phyloP scores from a whole-genome alignment of 2,888 invertebrate genomes.

The Thymelicus acteon region DNA sequence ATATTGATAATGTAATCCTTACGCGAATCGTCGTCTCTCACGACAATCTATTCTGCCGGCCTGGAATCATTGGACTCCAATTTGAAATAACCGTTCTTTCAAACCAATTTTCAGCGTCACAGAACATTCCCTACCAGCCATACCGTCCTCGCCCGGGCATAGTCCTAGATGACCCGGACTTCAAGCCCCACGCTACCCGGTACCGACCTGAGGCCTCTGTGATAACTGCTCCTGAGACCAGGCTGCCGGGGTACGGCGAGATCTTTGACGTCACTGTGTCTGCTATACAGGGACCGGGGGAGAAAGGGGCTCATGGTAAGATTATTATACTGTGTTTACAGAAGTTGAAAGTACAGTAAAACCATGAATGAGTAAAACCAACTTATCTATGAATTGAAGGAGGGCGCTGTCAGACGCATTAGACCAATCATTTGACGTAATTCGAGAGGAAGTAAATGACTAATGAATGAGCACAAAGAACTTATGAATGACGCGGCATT shows the following conservation, averaged over 20 bases:
- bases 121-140: conserved; percentile 82
- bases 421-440: too few relatives aligned
- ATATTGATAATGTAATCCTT: too few relatives aligned
- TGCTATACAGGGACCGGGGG: conserved; percentile 93
- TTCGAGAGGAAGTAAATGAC: too few relatives aligned
- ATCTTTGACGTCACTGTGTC: conserved; percentile 95
- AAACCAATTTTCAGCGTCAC: conserved; percentile 57
- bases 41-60: too few relatives aligned
- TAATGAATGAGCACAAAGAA: too few relatives aligned
- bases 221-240: conserved; percentile 76
- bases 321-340: neutral
- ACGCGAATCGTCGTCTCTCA: too few relatives aligned
- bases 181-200: conserved; percentile 87
- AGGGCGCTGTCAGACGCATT: too few relatives aligned
- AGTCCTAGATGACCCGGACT: conserved; percentile 93
- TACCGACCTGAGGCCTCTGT: conserved; percentile 67
- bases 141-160: conserved; percentile 94
- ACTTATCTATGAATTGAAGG: too few relatives aligned
- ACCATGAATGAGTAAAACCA: too few relatives aligned
- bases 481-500: too few relatives aligned
- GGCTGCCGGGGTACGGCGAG: conserved; percentile 86
- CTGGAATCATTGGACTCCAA: too few relatives aligned
- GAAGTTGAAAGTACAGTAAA: too few relatives aligned
- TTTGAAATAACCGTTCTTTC: neutral
- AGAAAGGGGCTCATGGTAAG: conserved; percentile 74